Percentiles rank a stretch among this genome's conserved stretches.
Evolutionary conservation across 2,113 vertebrate species (phyloP).

Genomic region (Narcine bancroftii): DNA sequence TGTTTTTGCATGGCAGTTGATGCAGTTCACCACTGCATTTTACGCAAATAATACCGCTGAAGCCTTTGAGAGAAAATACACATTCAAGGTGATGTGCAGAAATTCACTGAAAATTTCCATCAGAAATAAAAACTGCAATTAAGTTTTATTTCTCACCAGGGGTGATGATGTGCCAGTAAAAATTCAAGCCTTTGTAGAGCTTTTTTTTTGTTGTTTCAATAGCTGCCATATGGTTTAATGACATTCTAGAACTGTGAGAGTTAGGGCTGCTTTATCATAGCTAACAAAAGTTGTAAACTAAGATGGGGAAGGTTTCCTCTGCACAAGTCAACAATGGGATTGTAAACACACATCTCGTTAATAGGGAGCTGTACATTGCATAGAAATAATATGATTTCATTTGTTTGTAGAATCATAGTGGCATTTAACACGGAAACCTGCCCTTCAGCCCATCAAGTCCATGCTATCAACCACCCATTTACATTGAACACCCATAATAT

Average conservation of each 20-base stretch:
- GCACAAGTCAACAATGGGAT: neutral
- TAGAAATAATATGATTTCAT: neutral
- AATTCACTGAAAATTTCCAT: neutral
- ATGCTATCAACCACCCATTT: no score
- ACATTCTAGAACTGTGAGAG: conserved; percentile 24
- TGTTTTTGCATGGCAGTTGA: conserved; percentile 16
- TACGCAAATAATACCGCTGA: neutral
- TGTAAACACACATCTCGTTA: neutral
- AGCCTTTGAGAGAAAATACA: neutral
- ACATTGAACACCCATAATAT: no score
- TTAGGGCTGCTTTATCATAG: neutral
- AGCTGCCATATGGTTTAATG: neutral
- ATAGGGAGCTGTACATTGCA: neutral
- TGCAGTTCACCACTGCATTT: neutral
- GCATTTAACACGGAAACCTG: neutral
- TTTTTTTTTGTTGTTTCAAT: neutral
- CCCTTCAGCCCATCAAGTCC: neutral
- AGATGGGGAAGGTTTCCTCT: conserved; percentile 7
- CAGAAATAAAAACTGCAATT: neutral
- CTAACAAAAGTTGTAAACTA: conserved; percentile 24
- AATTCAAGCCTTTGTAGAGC: neutral
- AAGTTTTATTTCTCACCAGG: neutral
- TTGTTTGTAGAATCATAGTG: neutral
- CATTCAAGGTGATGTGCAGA: neutral
- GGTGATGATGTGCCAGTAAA: neutral